phyloP scores from a whole-genome alignment of 2,113 vertebrate genomes.

The Synchiropus splendidus region DNA sequence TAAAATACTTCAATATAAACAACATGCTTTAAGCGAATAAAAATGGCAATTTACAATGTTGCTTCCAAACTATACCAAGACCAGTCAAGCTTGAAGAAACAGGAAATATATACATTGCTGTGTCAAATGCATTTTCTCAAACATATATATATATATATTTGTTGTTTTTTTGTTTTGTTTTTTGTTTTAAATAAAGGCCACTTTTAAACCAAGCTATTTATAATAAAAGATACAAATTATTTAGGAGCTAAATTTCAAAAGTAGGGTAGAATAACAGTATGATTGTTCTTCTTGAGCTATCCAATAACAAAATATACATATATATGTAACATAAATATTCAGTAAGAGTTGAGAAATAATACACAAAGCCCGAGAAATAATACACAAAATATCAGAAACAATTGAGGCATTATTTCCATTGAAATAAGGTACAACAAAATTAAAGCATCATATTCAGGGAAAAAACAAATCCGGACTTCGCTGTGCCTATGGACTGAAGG shows the following conservation, averaged over 20 bases:
- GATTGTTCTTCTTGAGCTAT: conserved; percentile 39
- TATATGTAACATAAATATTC: conserved; percentile 35
- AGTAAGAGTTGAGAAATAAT: conserved; percentile 4
- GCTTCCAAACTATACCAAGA: conserved; percentile 39
- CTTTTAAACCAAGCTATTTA: conserved; percentile 56
- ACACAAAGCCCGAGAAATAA: too few species aligned
- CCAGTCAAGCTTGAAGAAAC: conserved; percentile 47
- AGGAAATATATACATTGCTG: conserved; percentile 55
- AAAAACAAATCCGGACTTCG: conserved; percentile 27
- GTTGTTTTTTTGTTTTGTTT: conserved; percentile 13
- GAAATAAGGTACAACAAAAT: conserved; percentile 25
- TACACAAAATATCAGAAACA: conserved; percentile 5
- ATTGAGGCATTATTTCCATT: conserved; percentile 40
- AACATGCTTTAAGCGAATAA: conserved; percentile 63
- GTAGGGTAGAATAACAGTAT: conserved; percentile 19
- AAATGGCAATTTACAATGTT: conserved; percentile 52
- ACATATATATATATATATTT: too few species aligned
- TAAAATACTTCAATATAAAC: conserved; percentile 64
- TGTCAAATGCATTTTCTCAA: conserved; percentile 60
- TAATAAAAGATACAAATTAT: conserved; percentile 31
- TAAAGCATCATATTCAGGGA: conserved; percentile 21
- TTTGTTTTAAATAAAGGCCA: conserved; percentile 52
- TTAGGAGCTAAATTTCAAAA: conserved; percentile 24
- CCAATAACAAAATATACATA: conserved; percentile 25
- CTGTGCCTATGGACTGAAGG: conserved; percentile 17